Percentiles rank a stretch among this genome's conserved stretches.
These are phyloP conservation scores for Gasterosteus aculeatus DNA, from an alignment of 2,113 vertebrate species.

Conservation along the genomic window DNA sequence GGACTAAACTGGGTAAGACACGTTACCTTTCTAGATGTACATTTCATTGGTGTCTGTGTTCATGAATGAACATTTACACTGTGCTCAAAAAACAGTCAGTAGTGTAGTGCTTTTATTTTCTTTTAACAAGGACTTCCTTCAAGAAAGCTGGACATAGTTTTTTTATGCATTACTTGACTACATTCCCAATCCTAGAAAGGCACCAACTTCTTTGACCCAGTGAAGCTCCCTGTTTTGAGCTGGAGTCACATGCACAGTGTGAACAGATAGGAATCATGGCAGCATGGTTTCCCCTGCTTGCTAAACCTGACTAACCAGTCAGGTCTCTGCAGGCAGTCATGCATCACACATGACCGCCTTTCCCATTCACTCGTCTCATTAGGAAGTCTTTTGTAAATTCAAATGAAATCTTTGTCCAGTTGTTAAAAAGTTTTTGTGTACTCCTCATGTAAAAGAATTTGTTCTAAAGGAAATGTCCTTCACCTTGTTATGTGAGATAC, in stretches of 20 bases:
- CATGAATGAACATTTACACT: neutral
- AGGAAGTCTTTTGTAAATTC: neutral
- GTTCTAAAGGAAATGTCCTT: neutral
- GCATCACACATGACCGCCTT: neutral
- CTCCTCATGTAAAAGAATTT: neutral
- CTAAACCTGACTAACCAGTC: slow-evolving; percentile 51
- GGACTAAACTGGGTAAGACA: slow-evolving; percentile 35
- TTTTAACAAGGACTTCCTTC: neutral
- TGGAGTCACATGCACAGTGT: slow-evolving; percentile 6
- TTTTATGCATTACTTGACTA: neutral
- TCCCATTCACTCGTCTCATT: neutral
- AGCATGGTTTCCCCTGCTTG: slow-evolving; percentile 10
- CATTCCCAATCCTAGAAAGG: neutral
- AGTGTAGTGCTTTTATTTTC: neutral
- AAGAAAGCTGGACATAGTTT: neutral
- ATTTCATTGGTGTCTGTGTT: slow-evolving; percentile 10
- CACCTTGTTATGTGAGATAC: neutral
- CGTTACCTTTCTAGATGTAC: neutral
- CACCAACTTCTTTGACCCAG: neutral
- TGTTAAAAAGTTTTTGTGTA: neutral
- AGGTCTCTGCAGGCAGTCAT: neutral
- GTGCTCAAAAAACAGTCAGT: neutral
- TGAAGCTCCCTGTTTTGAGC: neutral
- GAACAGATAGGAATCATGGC: slow-evolving; percentile 9
- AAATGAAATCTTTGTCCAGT: neutral